These are phyloP conservation scores for Ammospiza caudacuta DNA, from an alignment of 2,113 vertebrate genomes.

Conservation along the genomic window DNA sequence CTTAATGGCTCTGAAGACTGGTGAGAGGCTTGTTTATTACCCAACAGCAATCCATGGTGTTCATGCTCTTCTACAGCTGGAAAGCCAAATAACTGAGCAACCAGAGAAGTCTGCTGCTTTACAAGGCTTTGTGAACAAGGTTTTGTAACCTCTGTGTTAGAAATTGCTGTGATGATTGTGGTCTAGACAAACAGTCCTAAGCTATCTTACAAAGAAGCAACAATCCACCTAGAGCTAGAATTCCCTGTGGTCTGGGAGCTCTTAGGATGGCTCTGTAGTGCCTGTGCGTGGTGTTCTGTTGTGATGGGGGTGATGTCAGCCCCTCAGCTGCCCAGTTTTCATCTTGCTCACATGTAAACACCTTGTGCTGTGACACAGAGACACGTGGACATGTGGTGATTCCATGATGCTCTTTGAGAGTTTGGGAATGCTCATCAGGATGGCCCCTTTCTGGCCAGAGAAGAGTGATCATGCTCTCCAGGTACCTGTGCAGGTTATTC, in stretches of 20 bases:
- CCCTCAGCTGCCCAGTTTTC: neutral
- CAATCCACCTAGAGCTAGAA: neutral
- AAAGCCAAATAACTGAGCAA: neutral
- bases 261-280: neutral
- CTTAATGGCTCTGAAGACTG: neutral
- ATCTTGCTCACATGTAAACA: neutral
- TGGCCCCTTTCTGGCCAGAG: neutral
- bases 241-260: neutral
- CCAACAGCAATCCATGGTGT: neutral
- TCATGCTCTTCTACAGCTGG: neutral
- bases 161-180: neutral
- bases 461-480: neutral
- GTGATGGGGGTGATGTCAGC: neutral
- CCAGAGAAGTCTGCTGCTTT: neutral
- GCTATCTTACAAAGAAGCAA: neutral
- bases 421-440: neutral
- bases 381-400: neutral
- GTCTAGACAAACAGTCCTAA: neutral
- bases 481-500: neutral
- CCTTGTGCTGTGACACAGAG: neutral
- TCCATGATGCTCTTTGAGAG: neutral
- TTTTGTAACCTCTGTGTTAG: neutral
- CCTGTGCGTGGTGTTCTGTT: rapidly evolving
- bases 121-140: neutral
- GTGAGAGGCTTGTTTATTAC: neutral